Percentiles rank a stretch among this genome's conserved stretches.
Conservation (phyloP, 1,140 invertebrate genomes). For the Rhagoletis zephyria region DNA sequence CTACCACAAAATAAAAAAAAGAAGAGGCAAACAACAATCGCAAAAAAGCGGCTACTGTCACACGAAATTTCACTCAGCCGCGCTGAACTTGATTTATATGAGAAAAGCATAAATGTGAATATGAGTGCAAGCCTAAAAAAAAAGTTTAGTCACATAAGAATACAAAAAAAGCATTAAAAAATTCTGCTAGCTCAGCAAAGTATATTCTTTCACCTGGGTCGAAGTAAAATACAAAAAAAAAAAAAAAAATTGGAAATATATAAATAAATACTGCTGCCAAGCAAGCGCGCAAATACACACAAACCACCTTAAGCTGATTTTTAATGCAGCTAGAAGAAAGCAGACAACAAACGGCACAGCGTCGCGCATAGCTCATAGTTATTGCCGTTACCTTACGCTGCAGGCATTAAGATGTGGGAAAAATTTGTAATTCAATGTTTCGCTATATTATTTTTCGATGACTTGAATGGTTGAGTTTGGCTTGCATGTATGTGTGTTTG, state of each 20-base stretch:
- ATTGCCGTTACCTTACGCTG: slow-evolving; percentile 15
- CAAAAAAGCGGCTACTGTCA: neutral
- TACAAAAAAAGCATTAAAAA: neutral
- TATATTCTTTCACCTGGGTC: slow-evolving; percentile 35
- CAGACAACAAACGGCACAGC: neutral
- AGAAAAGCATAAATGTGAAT: slow-evolving; percentile 20
- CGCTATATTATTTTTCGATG: neutral
- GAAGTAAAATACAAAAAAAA: neutral
- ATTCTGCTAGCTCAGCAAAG: slow-evolving; percentile 21
- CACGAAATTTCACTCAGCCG: slow-evolving; percentile 45
- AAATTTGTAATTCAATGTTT: slow-evolving; percentile 65
- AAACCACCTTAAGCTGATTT: neutral
- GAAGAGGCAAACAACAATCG: neutral
- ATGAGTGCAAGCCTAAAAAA: neutral
- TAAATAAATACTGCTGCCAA: neutral
- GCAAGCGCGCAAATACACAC: neutral
- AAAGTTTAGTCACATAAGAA: neutral
- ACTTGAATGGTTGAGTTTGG: neutral
- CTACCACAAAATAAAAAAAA: neutral
- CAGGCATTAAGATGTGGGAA: slow-evolving; percentile 70
- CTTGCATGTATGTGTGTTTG: neutral
- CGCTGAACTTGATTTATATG: slow-evolving; percentile 45
- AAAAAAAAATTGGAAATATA: neutral
- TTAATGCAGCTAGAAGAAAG: slow-evolving; percentile 17
- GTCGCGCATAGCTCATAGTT: neutral